phyloP scores from a whole-genome alignment of 2,888 invertebrate genomes.

The Selenia dentaria region DNA sequence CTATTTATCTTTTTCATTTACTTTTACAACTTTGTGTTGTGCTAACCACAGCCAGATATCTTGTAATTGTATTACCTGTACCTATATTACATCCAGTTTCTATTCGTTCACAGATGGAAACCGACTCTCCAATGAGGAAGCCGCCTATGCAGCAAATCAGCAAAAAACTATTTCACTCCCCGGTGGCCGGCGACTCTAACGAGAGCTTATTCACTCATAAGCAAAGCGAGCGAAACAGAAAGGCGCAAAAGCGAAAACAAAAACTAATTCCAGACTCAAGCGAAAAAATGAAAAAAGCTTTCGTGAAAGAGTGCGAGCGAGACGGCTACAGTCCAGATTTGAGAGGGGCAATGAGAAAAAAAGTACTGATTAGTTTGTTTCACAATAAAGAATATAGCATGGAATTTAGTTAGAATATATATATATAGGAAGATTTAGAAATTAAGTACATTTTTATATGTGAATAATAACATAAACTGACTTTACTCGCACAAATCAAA shows the following conservation, averaged over 20 bases:
- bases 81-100: too few relatives aligned
- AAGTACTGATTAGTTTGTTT: constrained; percentile 63
- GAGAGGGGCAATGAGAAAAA: constrained; percentile 59
- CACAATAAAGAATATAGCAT: constrained; percentile 69
- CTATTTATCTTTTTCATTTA: neutral
- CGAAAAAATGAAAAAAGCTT: constrained; percentile 61
- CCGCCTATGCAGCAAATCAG: constrained; percentile 57
- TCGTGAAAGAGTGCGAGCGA: constrained; percentile 58
- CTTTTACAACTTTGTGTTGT: neutral
- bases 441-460: too few relatives aligned
- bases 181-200: constrained; percentile 44
- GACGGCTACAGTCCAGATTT: constrained; percentile 55
- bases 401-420: constrained; percentile 45
- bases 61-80: neutral
- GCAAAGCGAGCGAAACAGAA: constrained; percentile 39
- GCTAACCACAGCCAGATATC: too few relatives aligned
- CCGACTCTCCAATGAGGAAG: constrained; percentile 65
- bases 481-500: too few relatives aligned
- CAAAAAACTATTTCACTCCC: constrained; percentile 72
- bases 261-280: constrained; percentile 52
- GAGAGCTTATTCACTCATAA: constrained; percentile 40
- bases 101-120: constrained; percentile 59
- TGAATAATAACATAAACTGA: too few relatives aligned
- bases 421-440: too few relatives aligned
- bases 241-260: constrained; percentile 60